Conservation (phyloP, 2,888 invertebrate genomes). For the Synergus japonicus region DNA sequence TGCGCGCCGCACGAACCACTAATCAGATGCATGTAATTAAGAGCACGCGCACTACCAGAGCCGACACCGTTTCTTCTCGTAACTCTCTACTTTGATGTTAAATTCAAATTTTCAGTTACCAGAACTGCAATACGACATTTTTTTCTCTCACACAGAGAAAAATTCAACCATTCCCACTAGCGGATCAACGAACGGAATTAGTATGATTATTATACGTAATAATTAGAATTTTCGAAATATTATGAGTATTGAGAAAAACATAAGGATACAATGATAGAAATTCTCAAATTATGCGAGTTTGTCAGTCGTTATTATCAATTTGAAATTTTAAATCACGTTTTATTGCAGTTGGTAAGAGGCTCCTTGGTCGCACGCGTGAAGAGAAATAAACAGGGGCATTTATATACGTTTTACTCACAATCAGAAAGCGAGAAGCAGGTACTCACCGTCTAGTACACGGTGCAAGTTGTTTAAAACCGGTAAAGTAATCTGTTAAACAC, state of each 20-base stretch:
- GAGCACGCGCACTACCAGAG: slow-evolving; percentile 39
- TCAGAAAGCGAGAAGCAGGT: slow-evolving; percentile 37
- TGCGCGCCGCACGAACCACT: slow-evolving; percentile 42
- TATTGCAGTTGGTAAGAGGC: slow-evolving; percentile 4
- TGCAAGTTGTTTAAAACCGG: slow-evolving; percentile 45
- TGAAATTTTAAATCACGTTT: slow-evolving; percentile 15
- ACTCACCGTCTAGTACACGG: slow-evolving; percentile 30
- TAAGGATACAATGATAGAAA: background rate
- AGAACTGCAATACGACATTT: background rate
- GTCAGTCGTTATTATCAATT: slow-evolving; percentile 22
- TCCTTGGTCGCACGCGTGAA: slow-evolving; percentile 31
- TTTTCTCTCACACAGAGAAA: background rate
- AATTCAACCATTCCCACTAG: too few relatives aligned
- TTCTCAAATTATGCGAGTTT: slow-evolving; percentile 10
- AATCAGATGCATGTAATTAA: slow-evolving; percentile 45
- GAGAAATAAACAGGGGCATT: slow-evolving; percentile 29
- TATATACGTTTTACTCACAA: slow-evolving; percentile 36
- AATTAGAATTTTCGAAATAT: too few relatives aligned
- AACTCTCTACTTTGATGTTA: background rate
- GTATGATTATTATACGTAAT: too few relatives aligned
- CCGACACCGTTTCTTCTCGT: slow-evolving; percentile 16
- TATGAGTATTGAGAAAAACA: too few relatives aligned
- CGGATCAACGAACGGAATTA: too few relatives aligned
- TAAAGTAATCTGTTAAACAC: slow-evolving; percentile 59
- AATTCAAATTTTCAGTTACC: background rate